Conservation (phyloP, 92 coral and sea anemone species). For the Virgularia gustaviana region DNA sequence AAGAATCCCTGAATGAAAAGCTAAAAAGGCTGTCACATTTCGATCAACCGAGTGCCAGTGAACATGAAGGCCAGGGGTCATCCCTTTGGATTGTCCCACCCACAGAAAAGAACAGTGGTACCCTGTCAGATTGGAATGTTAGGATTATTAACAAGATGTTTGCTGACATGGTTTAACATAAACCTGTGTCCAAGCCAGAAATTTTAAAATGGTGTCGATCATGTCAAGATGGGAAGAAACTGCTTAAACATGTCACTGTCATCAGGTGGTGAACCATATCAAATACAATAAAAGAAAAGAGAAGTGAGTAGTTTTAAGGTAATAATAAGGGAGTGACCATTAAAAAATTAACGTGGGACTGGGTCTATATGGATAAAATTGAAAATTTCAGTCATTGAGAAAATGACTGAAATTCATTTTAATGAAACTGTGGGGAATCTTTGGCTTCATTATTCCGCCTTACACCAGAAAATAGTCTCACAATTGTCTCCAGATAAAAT, state of each 20-base stretch:
- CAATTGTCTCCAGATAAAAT: no score
- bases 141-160: slow-evolving; percentile 11
- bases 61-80: neutral
- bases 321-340: no score
- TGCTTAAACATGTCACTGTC: slow-evolving; percentile 13
- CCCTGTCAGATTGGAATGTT: slow-evolving; percentile 1
- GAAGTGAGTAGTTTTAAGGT: no score
- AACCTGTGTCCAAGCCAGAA: slow-evolving; percentile 26
- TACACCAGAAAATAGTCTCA: no score
- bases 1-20: neutral
- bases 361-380: no score
- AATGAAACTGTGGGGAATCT: no score
- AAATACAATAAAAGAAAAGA: slow-evolving; percentile 33
- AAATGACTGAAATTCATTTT: no score
- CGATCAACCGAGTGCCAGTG: neutral
- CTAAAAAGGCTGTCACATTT: neutral
- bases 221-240: slow-evolving; percentile 10
- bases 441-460: no score
- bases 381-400: no score
- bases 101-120: slow-evolving; percentile 24
- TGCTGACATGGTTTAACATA: slow-evolving; percentile 21
- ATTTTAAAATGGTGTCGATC: slow-evolving; percentile 3
- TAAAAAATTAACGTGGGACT: no score
- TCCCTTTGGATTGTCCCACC: slow-evolving; percentile 32
- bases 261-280: slow-evolving; percentile 27